Evolutionary conservation across 2,888 invertebrate genomes (phyloP), one percentile per base, ranked within the genome.

Genomic region (Hoplodrina ambigua): DNA sequence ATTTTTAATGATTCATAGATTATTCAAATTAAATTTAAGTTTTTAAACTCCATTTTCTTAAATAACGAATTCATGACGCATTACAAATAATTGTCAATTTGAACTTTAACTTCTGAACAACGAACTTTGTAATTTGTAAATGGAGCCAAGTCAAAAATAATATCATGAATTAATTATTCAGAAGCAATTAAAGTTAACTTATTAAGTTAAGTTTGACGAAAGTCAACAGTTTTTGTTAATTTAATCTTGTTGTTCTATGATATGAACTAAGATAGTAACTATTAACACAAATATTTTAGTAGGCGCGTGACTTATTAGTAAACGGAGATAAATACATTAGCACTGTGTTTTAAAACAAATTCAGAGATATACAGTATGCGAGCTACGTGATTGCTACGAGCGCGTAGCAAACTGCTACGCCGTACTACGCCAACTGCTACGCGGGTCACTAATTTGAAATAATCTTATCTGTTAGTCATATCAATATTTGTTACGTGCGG

Each of bases 181-280:
- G 55, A 82, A 75, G 63, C 59, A 60, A 78, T 78, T 71, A 57
- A 68, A 70, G 59, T 82, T 70, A 30, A 64, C 19, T 67, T 64
- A 69, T 52, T 68, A 78, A 74, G 63, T 54, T 68, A 74, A 70
- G 60, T 78, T 78, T 17, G 69, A 55, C 20, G 19, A 58, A 69
- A 57, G 46, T 57, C 53, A 78, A 71, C 15, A 41, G 52, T 58
- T 67, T 63, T 65, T 61, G 63, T 67, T 69, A 63, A 53, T 59
- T 37, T 44, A 52, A 50, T 54, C 17, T 58, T 33, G 15, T 55
- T 63, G 19, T 56, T 59, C 13, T 37, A 56, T 56, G 19, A 46
- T 54, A 33, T 54, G 19, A 64, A 54, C 25, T 57, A 56, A 59
- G n/a, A 60, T 25, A 59, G 17, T 55, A 46, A 44, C 44, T 17